These are phyloP conservation scores for Embiotoca jacksoni DNA, from an alignment of 2,113 vertebrate species.

Conservation along the genomic window DNA sequence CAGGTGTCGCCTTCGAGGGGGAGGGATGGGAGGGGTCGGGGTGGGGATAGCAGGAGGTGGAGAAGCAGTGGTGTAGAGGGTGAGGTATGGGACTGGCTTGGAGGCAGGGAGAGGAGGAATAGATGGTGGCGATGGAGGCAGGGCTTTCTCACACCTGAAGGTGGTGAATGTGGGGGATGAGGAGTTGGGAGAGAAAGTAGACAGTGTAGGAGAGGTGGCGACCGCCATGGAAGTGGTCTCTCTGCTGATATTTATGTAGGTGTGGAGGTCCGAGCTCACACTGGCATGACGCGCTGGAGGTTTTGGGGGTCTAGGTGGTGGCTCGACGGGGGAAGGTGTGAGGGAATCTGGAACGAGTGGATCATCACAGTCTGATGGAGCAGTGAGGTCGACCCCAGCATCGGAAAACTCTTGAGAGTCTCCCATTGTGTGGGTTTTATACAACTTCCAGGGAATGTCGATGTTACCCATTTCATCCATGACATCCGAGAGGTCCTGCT, in stretches of 20 bases:
- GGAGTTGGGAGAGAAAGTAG: conserved; percentile 75
- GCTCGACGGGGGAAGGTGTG: conserved; percentile 78
- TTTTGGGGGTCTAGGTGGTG: conserved; percentile 83
- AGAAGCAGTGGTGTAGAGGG: conserved; percentile 77
- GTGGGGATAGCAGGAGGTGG: conserved; percentile 68
- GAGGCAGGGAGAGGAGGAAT: conserved; percentile 72
- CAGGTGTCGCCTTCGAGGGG: conserved; percentile 84
- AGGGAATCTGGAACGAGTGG: conserved; percentile 80
- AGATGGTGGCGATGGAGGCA: conserved; percentile 73
- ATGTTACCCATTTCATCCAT: conserved; percentile 84
- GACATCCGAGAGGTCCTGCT: conserved; percentile 78
- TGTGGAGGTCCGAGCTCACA: conserved; percentile 81
- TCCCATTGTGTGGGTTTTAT: conserved; percentile 70
- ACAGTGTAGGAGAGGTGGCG: conserved; percentile 71
- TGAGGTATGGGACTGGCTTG: conserved; percentile 74
- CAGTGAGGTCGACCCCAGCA: conserved; percentile 85
- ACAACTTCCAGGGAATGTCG: conserved; percentile 82
- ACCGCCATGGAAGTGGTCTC: conserved; percentile 75
- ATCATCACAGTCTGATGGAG: conserved; percentile 84
- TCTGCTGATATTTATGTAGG: conserved; percentile 83
- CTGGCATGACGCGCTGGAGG: conserved; percentile 82
- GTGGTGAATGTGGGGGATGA: conserved; percentile 79
- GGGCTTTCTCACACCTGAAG: conserved; percentile 76
- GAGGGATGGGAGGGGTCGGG: conserved; percentile 83
- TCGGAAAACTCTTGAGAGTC: conserved; percentile 86